Evolutionary conservation across 2,113 vertebrate genomes (phyloP), one percentile per base, ranked within the genome.

Genomic region (pig (Sus scrofa)): DNA sequence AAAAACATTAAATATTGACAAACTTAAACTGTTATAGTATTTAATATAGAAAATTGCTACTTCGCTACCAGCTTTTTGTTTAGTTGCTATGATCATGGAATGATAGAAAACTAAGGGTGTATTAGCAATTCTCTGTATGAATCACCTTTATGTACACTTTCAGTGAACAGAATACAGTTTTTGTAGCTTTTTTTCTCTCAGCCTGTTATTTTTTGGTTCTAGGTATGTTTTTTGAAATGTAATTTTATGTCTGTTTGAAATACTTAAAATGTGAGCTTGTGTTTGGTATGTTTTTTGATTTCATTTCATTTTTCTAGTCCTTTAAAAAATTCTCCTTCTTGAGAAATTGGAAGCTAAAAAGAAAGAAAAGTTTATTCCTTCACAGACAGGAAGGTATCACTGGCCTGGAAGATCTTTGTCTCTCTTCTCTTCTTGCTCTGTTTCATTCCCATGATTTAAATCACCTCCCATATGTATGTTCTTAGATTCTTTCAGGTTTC

Each of bases 161-260:
- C 9, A 73, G 74, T 94, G 50, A 96, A 81, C n/a, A 67, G 77
- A 67, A 27, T 92, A 3, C 1, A 56, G 15, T 94, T 86, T 83
- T 94, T 91, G 12, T 63, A 73, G 30, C n/a, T 84, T 87, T 78
- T 71, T 65, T 86, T 54, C 26, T 83, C 83, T 34, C 30, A 68
- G 50, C 7, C 56, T 32, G 14, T 78, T 67, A 75, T 79, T 9
- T 89, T 89, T 74, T 39, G n/a, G 15, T 84, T 85, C 37, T 44
- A 56, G 56, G 87, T 78, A 11, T 91, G 63, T 86, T 95, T 92
- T 70, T 67, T 68, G 44, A 86, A 88, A 96, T 92, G 4, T 68
- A 84, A 62, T 90, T 84, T 77, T 89, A 50, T 90, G 82, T 84
- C 34, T 74, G 18, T 81, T 83, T 78, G 89, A 92, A 90, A 90